Evolutionary conservation across 2,113 vertebrate genomes (phyloP).

Genomic region (Gavia stellata): DNA sequence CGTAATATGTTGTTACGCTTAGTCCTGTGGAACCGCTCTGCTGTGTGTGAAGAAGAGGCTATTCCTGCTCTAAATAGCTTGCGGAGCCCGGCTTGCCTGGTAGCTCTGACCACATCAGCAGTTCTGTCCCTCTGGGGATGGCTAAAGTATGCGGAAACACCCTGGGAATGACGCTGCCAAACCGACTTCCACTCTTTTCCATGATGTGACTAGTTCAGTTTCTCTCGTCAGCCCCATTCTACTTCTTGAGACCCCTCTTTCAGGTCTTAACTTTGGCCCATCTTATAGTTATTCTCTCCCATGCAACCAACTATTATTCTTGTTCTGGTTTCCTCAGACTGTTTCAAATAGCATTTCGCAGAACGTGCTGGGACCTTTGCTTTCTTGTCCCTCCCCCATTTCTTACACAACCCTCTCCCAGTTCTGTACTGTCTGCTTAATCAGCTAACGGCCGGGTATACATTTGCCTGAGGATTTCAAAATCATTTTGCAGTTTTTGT

Average conservation of each 20-base stretch:
- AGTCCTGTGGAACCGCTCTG: not conserved
- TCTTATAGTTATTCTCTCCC: not conserved
- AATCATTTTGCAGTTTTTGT: not conserved
- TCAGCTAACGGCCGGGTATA: not conserved
- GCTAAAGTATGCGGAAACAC: not conserved
- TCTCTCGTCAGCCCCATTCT: not conserved
- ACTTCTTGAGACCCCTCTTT: not conserved
- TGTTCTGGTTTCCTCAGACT: not conserved
- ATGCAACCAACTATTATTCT: not conserved
- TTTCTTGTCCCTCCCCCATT: not conserved
- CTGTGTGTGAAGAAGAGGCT: not conserved
- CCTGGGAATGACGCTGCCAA: not conserved
- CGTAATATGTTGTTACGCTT: fast-evolving
- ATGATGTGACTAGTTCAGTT: not conserved
- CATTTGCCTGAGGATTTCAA: not conserved
- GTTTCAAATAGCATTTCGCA: not conserved
- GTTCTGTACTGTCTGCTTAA: not conserved
- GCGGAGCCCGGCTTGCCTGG: not conserved
- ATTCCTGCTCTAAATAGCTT: not conserved
- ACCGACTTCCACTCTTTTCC: not conserved
- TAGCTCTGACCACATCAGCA: not conserved
- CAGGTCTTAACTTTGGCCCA: not conserved
- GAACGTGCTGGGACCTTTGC: not conserved
- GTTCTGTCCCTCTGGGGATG: not conserved
- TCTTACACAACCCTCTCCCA: not conserved